A percentile compares a stretch with the other conserved stretches of the same genome.
These are phyloP conservation scores for Neogale vison DNA, from an alignment of 2,113 vertebrate species.

Conservation along the genomic window DNA sequence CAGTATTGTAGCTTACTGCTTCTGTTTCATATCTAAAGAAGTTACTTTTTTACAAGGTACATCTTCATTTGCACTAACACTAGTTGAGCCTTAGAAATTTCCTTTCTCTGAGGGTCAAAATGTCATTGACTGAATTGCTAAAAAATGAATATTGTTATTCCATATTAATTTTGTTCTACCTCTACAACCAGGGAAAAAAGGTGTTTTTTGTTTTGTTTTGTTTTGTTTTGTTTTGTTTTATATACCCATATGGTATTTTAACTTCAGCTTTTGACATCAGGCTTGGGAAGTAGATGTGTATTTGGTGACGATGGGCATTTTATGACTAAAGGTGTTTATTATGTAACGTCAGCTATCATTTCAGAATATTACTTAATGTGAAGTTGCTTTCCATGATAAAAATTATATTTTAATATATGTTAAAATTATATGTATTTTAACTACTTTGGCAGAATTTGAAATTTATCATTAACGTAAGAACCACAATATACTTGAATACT, in stretches of 20 bases:
- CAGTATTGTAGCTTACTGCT: constrained; percentile 42
- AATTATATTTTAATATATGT: neutral
- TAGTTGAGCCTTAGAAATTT: constrained; percentile 53
- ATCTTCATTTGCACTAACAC: constrained; percentile 52
- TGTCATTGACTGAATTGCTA: constrained; percentile 34
- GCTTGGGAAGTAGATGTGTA: constrained; percentile 41
- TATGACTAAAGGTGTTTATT: neutral
- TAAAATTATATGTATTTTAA: neutral
- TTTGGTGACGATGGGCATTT: neutral
- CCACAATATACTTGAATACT: neutral
- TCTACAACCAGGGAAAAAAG: neutral
- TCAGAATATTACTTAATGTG: neutral
- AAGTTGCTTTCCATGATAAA: neutral
- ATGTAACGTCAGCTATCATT: neutral
- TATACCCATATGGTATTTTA: neutral
- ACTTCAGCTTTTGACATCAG: neutral
- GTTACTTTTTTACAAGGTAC: constrained; percentile 51
- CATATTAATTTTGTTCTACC: constrained; percentile 4
- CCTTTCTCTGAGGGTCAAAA: constrained; percentile 51
- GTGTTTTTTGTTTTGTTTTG: neutral
- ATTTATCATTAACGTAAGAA: neutral
- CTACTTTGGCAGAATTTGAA: constrained; percentile 10
- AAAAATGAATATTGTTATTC: constrained; percentile 42
- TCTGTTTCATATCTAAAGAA: constrained; percentile 62
- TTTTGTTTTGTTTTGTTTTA: neutral